A percentile compares a stretch with the other conserved stretches of the same genome.
These are phyloP conservation scores for Acanthacorydalis orientalis DNA, from an alignment of 2,888 invertebrate genomes.

Conservation along the genomic window DNA sequence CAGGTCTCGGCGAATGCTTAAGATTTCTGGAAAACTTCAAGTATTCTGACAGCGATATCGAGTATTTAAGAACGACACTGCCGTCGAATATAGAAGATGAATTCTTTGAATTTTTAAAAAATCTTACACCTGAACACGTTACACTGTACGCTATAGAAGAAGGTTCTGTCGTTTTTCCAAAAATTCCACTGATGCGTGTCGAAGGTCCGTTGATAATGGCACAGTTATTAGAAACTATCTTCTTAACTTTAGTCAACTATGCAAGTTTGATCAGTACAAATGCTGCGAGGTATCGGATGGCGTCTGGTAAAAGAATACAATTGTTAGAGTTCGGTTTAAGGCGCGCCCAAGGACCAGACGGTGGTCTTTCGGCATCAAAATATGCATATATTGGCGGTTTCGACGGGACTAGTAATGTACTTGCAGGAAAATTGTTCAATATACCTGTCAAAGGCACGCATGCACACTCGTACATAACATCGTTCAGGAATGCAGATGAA, in stretches of 20 bases:
- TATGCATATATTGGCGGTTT: conserved; percentile 96
- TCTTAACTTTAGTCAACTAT: conserved; percentile 91
- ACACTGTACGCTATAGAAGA: conserved; percentile 82
- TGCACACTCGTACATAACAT: conserved; percentile 95
- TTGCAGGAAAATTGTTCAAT: conserved; percentile 92
- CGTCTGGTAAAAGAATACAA: conserved; percentile 75
- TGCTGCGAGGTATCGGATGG: conserved; percentile 91
- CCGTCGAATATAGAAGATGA: conserved; percentile 70
- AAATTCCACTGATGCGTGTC: conserved; percentile 82
- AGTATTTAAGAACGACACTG: conserved; percentile 68
- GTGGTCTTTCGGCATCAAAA: conserved; percentile 92
- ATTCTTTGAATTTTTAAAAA: conserved; percentile 72
- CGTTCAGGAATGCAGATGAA: conserved; percentile 57
- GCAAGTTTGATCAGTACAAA: conserved; percentile 98
- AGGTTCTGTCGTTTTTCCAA: conserved; percentile 88
- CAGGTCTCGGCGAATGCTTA: conserved; percentile 90
- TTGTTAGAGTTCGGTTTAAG: conserved; percentile 91
- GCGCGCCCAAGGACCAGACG: conserved; percentile 96
- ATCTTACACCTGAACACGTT: conserved; percentile 67
- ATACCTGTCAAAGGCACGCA: conserved; percentile 97
- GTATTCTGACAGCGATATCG: conserved; percentile 85
- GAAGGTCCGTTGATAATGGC: conserved; percentile 93
- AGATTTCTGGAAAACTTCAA: conserved; percentile 83
- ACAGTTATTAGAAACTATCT: conserved; percentile 90
- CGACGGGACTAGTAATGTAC: conserved; percentile 95